Conservation (phyloP, 2,113 vertebrate genomes). For the Azemiops feae region DNA sequence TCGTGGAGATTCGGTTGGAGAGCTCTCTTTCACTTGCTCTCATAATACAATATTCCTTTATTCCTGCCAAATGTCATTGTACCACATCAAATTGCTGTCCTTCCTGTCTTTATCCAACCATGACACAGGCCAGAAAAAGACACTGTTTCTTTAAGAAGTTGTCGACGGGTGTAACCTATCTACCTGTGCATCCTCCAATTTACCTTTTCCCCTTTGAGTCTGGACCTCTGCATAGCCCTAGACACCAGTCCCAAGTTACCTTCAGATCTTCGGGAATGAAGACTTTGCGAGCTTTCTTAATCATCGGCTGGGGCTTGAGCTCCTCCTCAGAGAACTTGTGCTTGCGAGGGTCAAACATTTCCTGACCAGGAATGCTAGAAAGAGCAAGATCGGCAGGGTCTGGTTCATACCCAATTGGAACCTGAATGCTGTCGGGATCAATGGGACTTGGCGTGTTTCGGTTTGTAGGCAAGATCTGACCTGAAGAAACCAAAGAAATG, state of each 20-base stretch:
- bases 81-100: background rate
- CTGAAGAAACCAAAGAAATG: constrained; percentile 54
- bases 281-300: constrained; percentile 97
- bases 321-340: constrained; percentile 95
- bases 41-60: background rate
- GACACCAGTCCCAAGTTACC: constrained; percentile 85
- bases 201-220: background rate
- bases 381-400: constrained; percentile 95
- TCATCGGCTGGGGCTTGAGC: constrained; percentile 98
- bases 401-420: constrained; percentile 87
- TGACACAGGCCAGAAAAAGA: background rate
- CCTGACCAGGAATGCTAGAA: constrained; percentile 97
- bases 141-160: background rate
- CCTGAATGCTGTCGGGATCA: constrained; percentile 95
- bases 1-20: background rate
- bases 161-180: background rate
- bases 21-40: background rate
- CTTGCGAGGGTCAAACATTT: constrained; percentile 95
- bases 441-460: constrained; percentile 94
- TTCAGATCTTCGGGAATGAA: constrained; percentile 97
- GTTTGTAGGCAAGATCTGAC: constrained; percentile 78
- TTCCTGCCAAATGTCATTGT: background rate
- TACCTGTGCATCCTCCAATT: background rate
- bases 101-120: background rate
- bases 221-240: background rate